Evolutionary conservation across 2,113 vertebrate genomes (phyloP), one percentile per base, ranked within the genome.

Genomic region (Apteryx mantelli): DNA sequence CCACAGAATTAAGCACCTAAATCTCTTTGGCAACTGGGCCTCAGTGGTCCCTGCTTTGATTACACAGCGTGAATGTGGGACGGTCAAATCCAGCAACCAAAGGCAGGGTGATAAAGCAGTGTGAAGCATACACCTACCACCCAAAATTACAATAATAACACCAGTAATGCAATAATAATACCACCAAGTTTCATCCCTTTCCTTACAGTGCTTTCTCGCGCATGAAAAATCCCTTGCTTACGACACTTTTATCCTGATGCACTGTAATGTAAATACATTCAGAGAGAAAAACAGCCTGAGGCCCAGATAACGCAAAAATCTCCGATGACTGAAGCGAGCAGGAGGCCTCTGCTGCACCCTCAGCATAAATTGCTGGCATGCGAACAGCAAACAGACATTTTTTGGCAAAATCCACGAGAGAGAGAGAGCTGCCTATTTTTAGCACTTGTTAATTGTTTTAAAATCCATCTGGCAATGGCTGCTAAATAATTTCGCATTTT

Each of bases 401-500:
- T 42, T 56, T 79, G 69, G 91, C 89, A 87, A 96, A 95, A 82
- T 56, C 74, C 28, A 22, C 14, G 15, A 89, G 24, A 36, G 26
- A 34, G 42, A 82, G 55, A 19, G 56, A 18, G 28, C 61, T 85
- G 61, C 61, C 66, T 88, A 69, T 82, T 96, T 88, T 92, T 86
- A 94, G 73, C 65, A 73, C 85, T 93, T 15, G 18, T 70, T 94
- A 94, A 93, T 93, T 94, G 88, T 91, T 94, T 88, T 82, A 88
- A 94, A 93, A 96, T 74, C 83, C 83, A 82, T 86, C 91, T 91
- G 83, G 94, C 64, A 90, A 88, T n/a, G 46, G 73, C 76, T 94
- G 83, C 91, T 83, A 76, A 92, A 86, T 82, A 86, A 95, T 84
- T 79, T 21, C 84, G 69, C 56, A 20, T 86, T 89, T 89, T 96